Evolutionary conservation across 2,797 vertebrate species (phyloP).

Genomic region (Amazonetta brasiliensis): DNA sequence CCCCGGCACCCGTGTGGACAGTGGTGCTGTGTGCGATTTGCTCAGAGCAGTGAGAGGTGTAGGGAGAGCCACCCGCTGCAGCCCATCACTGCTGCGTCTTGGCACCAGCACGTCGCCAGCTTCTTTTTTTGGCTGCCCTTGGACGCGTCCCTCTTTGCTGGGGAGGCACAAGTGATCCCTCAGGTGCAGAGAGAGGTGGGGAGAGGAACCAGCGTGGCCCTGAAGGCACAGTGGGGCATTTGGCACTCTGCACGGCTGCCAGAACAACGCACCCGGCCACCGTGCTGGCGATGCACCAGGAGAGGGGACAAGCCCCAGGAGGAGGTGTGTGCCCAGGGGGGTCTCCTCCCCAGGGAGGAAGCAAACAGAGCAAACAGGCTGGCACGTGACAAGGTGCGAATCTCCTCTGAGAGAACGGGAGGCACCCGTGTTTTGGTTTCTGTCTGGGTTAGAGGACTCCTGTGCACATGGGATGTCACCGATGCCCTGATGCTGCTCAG

Average conservation of each 20-base stretch:
- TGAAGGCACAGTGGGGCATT: neutral
- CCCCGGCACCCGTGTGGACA: rapidly evolving
- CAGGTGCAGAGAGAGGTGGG: neutral
- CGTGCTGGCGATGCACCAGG: rapidly evolving
- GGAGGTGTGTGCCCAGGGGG: neutral
- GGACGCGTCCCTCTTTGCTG: rapidly evolving
- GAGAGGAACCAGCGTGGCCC: rapidly evolving
- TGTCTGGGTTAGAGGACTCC: neutral
- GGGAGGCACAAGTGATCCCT: neutral
- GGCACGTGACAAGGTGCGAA: neutral
- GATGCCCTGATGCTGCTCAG: neutral
- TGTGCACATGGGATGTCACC: rapidly evolving
- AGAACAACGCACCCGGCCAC: neutral
- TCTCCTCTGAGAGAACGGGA: neutral
- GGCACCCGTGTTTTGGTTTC: neutral
- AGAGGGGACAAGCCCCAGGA: neutral
- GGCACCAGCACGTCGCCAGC: neutral
- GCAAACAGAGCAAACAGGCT: neutral
- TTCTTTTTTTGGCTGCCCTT: neutral
- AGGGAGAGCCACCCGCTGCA: neutral
- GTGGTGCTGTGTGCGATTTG: rapidly evolving
- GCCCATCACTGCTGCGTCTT: neutral
- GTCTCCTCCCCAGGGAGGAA: neutral
- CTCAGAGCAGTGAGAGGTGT: neutral
- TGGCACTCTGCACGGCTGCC: neutral